A percentile compares a stretch with the other conserved stretches of the same genome.
phyloP scores from a whole-genome alignment of 2,797 vertebrate genomes.

The Fistularia commersonii region DNA sequence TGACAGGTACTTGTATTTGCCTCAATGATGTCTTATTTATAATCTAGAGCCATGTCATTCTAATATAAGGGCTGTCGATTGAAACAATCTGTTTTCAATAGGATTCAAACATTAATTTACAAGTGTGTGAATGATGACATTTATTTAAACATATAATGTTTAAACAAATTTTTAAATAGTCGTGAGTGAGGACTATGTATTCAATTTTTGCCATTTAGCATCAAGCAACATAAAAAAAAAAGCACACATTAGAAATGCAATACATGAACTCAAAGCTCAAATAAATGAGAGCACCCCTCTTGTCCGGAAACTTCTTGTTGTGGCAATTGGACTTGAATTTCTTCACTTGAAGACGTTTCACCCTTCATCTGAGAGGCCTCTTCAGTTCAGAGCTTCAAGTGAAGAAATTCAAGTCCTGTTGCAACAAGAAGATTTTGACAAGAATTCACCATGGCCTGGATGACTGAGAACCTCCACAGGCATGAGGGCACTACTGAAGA shows the following conservation, averaged over 20 bases:
- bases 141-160: slow-evolving; percentile 7
- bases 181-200: slow-evolving; percentile 4
- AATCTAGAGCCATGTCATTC: slow-evolving; percentile 27
- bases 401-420: too few species aligned
- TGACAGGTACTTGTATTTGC: slow-evolving; percentile 46
- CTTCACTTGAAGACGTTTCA: too few species aligned
- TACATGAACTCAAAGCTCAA: slow-evolving; percentile 47
- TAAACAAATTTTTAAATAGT: slow-evolving; percentile 22
- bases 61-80: too few species aligned
- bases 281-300: slow-evolving; percentile 34
- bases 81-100: too few species aligned
- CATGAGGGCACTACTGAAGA: slow-evolving; percentile 26
- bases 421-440: too few species aligned
- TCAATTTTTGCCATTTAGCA: slow-evolving; percentile 24
- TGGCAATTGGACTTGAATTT: too few species aligned
- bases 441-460: too few species aligned
- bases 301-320: too few species aligned
- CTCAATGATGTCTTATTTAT: slow-evolving; percentile 51
- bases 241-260: slow-evolving; percentile 47
- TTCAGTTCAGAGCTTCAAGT: too few species aligned
- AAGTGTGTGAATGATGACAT: slow-evolving; percentile 4
- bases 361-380: too few species aligned
- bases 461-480: too few species aligned
- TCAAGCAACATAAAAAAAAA: slow-evolving; percentile 44
- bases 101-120: not conserved